Evolutionary conservation across 2,888 invertebrate genomes (phyloP).

Genomic region (Drosophila imparisetae): DNA sequence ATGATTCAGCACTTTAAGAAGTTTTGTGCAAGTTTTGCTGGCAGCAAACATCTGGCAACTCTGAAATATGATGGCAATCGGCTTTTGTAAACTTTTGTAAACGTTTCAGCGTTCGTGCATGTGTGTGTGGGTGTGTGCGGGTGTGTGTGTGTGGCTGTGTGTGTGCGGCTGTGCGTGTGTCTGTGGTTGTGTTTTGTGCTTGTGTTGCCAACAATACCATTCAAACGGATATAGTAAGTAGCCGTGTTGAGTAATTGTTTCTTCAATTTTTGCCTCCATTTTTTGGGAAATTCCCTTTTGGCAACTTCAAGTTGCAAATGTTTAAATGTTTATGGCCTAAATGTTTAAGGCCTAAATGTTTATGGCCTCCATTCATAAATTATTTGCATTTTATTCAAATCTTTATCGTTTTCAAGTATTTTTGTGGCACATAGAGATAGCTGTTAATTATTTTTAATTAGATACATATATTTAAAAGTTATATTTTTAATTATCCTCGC

Average conservation of each 20-base stretch:
- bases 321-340: not conserved
- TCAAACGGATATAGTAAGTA: slow-evolving; percentile 11
- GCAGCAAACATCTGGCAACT: slow-evolving; percentile 47
- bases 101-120: slow-evolving; percentile 6
- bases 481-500: no score
- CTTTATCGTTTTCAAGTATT: not conserved
- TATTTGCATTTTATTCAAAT: not conserved
- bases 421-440: not conserved
- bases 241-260: slow-evolving; percentile 27
- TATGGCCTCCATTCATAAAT: not conserved
- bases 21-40: slow-evolving; percentile 37
- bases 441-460: not conserved
- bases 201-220: slow-evolving; percentile 30
- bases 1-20: slow-evolving; percentile 62
- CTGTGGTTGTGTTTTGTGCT: not conserved
- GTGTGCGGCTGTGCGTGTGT: not conserved
- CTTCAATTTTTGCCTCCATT: not conserved
- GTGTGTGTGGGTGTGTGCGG: not conserved
- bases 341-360: no score
- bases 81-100: slow-evolving; percentile 32
- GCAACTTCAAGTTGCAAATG: not conserved
- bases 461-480: not conserved
- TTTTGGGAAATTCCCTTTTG: not conserved
- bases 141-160: not conserved
- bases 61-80: slow-evolving; percentile 25